These are phyloP conservation scores for Microplitis mediator DNA, from an alignment of 1,140 invertebrate genomes.

Conservation along the genomic window DNA sequence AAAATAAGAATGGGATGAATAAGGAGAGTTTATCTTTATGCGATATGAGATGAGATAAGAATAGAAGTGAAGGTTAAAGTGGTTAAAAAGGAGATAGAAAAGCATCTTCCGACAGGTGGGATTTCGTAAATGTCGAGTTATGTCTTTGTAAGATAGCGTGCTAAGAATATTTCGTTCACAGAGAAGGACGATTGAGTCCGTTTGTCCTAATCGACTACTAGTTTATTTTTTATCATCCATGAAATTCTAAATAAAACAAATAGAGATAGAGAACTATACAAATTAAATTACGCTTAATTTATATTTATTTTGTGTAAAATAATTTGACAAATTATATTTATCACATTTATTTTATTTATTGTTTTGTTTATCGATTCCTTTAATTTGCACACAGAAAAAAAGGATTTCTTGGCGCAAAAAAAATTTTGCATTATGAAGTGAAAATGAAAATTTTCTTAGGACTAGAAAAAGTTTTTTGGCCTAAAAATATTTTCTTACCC, in stretches of 20 bases:
- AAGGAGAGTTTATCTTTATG: neutral
- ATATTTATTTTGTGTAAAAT: too few species aligned
- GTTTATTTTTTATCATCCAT: neutral
- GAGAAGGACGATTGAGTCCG: neutral
- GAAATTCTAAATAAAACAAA: neutral
- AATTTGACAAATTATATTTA: too few species aligned
- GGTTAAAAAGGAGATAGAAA: neutral
- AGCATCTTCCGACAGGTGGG: neutral
- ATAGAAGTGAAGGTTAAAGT: neutral
- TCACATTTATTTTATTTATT: too few species aligned
- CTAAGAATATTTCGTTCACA: neutral
- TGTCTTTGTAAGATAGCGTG: neutral
- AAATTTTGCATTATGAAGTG: too few species aligned
- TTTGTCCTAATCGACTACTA: slow-evolving; percentile 2
- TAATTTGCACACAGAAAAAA: too few species aligned
- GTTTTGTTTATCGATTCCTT: too few species aligned
- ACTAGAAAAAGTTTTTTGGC: too few species aligned
- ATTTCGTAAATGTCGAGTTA: slow-evolving; percentile 11
- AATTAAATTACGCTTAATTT: neutral
- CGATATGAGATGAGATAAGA: neutral
- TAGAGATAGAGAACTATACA: neutral
- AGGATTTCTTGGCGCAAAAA: too few species aligned
- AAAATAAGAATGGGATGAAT: neutral
- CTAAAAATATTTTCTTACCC: too few species aligned
- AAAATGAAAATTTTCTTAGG: too few species aligned